These are phyloP conservation scores for Anoplius nigerrimus DNA, from an alignment of 2,888 invertebrate species.

Conservation along the genomic window DNA sequence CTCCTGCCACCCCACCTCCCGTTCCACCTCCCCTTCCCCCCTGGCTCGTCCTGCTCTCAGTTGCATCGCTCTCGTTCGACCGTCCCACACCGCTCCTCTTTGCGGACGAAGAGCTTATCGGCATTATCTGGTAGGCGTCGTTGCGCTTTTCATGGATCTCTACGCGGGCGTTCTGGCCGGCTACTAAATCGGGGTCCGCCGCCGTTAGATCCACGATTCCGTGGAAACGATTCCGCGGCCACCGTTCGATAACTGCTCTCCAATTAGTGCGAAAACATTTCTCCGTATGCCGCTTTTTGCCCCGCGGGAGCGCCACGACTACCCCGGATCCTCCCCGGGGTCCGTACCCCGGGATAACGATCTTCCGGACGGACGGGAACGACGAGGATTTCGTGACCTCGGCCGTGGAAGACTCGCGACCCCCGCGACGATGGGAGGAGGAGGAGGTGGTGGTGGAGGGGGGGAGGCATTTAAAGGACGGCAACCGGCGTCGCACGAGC, in stretches of 20 bases:
- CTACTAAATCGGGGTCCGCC: conserved; percentile 51
- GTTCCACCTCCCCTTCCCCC: neutral
- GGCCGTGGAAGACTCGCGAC: conserved; percentile 1
- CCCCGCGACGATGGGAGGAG: neutral
- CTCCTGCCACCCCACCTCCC: neutral
- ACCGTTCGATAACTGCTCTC: conserved; percentile 66
- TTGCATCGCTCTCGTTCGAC: neutral
- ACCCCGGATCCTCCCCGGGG: conserved; percentile 18
- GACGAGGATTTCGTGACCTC: conserved; percentile 52
- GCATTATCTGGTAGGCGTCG: conserved; percentile 63
- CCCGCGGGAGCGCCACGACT: conserved; percentile 40
- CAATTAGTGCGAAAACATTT: conserved; percentile 70
- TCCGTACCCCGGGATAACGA: conserved; percentile 51
- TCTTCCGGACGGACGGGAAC: conserved; percentile 41
- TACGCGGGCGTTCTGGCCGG: conserved; percentile 36
- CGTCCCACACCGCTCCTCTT: conserved; percentile 2
- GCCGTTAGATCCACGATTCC: conserved; percentile 69
- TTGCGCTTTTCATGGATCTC: conserved; percentile 62
- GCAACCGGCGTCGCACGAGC: too few species aligned
- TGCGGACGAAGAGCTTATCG: conserved; percentile 55
- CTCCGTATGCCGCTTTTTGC: conserved; percentile 53
- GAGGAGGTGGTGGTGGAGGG: neutral
- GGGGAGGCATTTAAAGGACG: neutral
- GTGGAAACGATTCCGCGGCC: conserved; percentile 66
- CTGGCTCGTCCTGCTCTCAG: neutral